These are phyloP conservation scores for Aythya baeri DNA, from an alignment of 2,113 vertebrate species.

Conservation along the genomic window DNA sequence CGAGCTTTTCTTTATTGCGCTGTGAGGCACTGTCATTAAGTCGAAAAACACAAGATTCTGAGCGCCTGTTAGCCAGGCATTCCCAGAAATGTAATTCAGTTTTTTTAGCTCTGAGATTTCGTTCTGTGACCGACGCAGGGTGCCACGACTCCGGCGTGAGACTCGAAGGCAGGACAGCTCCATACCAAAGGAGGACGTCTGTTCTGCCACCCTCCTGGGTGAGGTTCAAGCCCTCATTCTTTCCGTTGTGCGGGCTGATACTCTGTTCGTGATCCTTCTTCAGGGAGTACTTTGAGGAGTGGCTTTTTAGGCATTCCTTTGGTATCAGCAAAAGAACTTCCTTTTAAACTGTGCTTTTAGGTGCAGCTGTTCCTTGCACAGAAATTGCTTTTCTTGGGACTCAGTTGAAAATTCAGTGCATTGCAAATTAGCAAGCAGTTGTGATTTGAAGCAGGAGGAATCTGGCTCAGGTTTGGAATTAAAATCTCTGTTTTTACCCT, in stretches of 20 bases:
- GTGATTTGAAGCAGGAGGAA: background rate
- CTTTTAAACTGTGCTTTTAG: background rate
- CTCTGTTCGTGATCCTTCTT: background rate
- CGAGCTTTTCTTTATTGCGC: background rate
- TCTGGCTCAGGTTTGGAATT: background rate
- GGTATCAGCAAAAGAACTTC: conserved; percentile 20
- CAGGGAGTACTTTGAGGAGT: conserved; percentile 51
- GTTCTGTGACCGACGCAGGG: background rate
- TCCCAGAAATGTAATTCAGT: background rate
- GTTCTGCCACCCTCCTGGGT: conserved; percentile 36
- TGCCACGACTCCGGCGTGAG: background rate
- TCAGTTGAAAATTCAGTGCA: background rate
- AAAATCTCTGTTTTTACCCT: background rate
- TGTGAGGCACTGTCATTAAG: background rate
- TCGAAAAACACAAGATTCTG: background rate
- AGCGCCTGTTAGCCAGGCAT: background rate
- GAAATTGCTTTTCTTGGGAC: background rate
- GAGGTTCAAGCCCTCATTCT: conserved; percentile 57
- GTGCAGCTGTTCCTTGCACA: background rate
- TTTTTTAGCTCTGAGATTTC: too few relatives aligned
- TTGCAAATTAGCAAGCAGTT: background rate
- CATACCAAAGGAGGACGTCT: background rate
- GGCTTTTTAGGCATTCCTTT: conserved; percentile 54
- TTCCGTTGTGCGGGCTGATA: conserved; percentile 50
- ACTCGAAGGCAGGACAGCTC: background rate